Base-by-base conservation (phyloP, 2,113 vertebrate genomes). In the Rallus limicola region DNA sequence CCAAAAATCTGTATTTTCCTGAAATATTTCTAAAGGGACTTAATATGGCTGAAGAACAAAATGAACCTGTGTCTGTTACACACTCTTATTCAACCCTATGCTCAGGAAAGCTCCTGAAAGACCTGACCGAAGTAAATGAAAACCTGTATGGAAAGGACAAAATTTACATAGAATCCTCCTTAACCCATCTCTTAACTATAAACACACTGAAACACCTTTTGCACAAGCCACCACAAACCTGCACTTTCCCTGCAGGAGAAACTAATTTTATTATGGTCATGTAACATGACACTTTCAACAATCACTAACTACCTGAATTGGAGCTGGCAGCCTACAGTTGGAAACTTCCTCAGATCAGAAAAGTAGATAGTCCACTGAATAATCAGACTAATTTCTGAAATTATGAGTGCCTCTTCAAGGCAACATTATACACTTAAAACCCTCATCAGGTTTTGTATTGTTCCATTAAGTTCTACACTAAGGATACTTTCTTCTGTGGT, bases 321-420 rank as follows among this genome's bases (percentile, higher is more conserved):
- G 52, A 68, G 48, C 25, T 56, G 59, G 33, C 38, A 92, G 80
- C 48, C 26, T 21, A 18, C 52, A 85, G 58, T 5, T 72, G 68
- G 44, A 95, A 94, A 86, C 69, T 58, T 82, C 40, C 63, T 75
- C 62, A 24, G 53, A 87, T 48, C 33, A 72, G 48, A 70, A 80
- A 93, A 86, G 42, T 68, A 86, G 34, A 82, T 2, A 87, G 24
- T 34, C 56, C 79, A 34, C 3, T 31, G 67, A 82, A 75, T 44
- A 86, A 92, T 42, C 70, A 94, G 67, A 52, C 55, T 67, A 18
- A 91, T 86, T 86, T 91, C 53, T n/a, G 29, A 77, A 95, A n/a
- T 28, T 50, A 16, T 17, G n/a, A 86, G 67, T 42, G 59, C n/a
- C 48, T 86, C 70, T 92, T 79, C 24, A 90, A 58, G 78, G 44